Base-by-base conservation (phyloP, 2,113 vertebrate species). In the Peromyscus leucopus region DNA sequence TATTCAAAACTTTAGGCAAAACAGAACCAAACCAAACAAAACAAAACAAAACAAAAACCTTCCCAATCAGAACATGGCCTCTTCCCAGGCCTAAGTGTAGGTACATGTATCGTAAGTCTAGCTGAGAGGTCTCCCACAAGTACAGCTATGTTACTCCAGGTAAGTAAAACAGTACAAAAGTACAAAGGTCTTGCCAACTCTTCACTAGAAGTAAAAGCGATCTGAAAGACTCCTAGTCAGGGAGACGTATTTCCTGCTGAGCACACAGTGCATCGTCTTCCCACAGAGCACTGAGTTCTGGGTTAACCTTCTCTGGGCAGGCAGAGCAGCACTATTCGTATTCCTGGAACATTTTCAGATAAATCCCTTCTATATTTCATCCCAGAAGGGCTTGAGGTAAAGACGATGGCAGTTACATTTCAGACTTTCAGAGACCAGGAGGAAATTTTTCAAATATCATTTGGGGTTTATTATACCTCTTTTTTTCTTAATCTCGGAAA, bases 401-500 rank as follows among this genome's bases (percentile, higher is more conserved):
- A 48, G 95, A 95, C n/a, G 61, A 33, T 1, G 76, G 5, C 28
- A 96, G 28, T 46, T 83, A 90, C 94, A 82, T 46, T 7, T 59
- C 0, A 71, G 3, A 74, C 57, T 97, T 91, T 89, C 51, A 91
- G 74, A 42, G 55, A 28, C 16, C n/a, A 90, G n/a, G 26, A 31
- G 12, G 36, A 79, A 83, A 83, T 36, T 80, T 80, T 75, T 46
- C 22, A 95, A 74, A 74, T n/a, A 51, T 31, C 74, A 12, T 72
- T 42, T 42, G 57, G 16, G 4, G 7, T 80, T 91, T 96, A 39
- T 42, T 76, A 3, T 55, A 36, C 26, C 24, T 93, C 33, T 46
- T 69, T 96, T 86, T 86, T 42, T 89, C 22, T 94, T 57, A 96
- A 86, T 79, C 36, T 83, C 61, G 93, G 21, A 96, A 55, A 94